Base-by-base conservation (phyloP, 2,888 invertebrate genomes). In the Glyphotaelius pellucidus region DNA sequence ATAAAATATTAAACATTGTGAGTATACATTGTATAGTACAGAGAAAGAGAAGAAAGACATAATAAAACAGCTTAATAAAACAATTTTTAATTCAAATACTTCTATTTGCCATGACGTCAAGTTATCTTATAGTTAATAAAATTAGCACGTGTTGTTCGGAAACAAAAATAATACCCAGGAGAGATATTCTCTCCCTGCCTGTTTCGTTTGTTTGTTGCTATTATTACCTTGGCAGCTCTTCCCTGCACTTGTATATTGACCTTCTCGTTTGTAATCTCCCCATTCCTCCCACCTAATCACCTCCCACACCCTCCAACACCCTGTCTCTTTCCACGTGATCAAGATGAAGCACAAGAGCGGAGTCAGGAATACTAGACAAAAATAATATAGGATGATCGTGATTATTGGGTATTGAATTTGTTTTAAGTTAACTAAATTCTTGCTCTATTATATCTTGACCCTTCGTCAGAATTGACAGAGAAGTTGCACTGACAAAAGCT, bases 231-330 rank as follows among this genome's bases (percentile, higher is more conserved):
- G 67, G 35, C 19, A 83, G 35, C 25, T 83, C 31, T 19, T 32
- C 31, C 83, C n/a, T 67, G 67, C 35, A 35, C 83, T 25, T 83
- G 35, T 7, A 35, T 83, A 9, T 25, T 25, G 83, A 83, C 67
- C 67, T 67, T 67, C 67, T 25, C 7, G 67, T 9, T 9, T 35
- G 35, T 83, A 83, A 83, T 35, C 83, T 83, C 11, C 35, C 83
- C 83, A 32, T 15, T 83, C 83, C 35, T 32, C 38, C 83, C 83
- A 35, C 19, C 35, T 83, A 35, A 83, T 83, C 35, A 83, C 83
- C 3, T 38, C 15, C 81, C 5, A 25, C 32, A 19, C 83, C 83
- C 32, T 25, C 35, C 83, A 35, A 32, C 35, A 32, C 35, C 32
- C 67, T 4, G 9, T 25, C n/a, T 5, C 7, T 9, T 5, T 83